These are phyloP conservation scores for Ladona fulva DNA, from an alignment of 1,140 invertebrate genomes.

Conservation along the genomic window DNA sequence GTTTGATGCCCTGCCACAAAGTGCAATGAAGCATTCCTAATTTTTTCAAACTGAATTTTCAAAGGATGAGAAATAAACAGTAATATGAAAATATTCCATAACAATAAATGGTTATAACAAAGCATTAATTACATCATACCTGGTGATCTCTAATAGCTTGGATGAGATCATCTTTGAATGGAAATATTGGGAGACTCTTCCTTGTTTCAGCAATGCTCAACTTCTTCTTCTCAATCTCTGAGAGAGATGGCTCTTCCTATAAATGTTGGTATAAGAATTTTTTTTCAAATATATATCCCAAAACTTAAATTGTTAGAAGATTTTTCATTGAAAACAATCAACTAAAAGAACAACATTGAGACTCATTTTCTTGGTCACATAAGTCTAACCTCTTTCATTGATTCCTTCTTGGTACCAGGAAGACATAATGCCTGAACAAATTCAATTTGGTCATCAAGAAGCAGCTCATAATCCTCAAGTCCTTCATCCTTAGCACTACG, in stretches of 20 bases:
- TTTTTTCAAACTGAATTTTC: no score
- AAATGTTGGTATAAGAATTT: constrained; percentile 21
- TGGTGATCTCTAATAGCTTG: constrained; percentile 83
- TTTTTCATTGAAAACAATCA: no score
- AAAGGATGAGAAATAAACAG: no score
- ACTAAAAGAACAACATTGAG: no score
- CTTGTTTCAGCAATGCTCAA: constrained; percentile 86
- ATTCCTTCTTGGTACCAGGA: constrained; percentile 63
- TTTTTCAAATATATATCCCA: no score
- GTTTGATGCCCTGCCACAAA: no score
- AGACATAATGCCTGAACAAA: constrained; percentile 91
- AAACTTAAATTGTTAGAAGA: no score
- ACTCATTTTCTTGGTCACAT: no score
- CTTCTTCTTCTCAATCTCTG: constrained; percentile 64
- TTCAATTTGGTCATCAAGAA: constrained; percentile 94
- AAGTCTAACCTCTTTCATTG: constrained; percentile 29
- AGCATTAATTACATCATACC: constrained; percentile 34
- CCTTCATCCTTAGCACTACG: constrained; percentile 36
- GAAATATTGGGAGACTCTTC: constrained; percentile 87
- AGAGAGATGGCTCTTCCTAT: constrained; percentile 46
- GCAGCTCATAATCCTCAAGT: constrained; percentile 81
- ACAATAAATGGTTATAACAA: no score
- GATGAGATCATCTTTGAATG: constrained; percentile 83
- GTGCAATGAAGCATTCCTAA: background rate
- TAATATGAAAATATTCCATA: no score